Percentiles rank a stretch among this genome's conserved stretches.
Conservation (phyloP, 1,140 invertebrate genomes). For the Leptoteleia sp. region DNA sequence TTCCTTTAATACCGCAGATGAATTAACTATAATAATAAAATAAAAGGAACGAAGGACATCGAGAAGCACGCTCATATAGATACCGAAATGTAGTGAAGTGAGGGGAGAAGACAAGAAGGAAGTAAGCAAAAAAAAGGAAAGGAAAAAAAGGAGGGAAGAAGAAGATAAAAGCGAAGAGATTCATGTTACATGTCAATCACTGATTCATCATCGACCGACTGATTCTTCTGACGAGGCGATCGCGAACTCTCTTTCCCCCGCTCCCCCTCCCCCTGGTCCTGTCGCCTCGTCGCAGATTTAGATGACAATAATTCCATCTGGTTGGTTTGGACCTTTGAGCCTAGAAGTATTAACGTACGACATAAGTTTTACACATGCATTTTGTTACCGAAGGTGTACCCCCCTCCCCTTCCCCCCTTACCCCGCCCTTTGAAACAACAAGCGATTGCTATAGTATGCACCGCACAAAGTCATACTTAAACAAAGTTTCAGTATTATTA, state of each 20-base stretch:
- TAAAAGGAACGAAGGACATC: not conserved
- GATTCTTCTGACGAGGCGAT: constrained; percentile 48
- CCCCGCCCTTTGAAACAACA: constrained; percentile 34
- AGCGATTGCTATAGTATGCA: constrained; percentile 65
- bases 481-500: constrained; percentile 68
- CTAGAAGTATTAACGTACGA: constrained; percentile 64
- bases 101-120: constrained; percentile 29
- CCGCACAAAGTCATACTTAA: constrained; percentile 70
- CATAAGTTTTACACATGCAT: constrained; percentile 69
- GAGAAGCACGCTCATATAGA: constrained; percentile 68
- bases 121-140: too few relatives aligned
- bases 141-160: not conserved
- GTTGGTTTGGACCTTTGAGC: constrained; percentile 67
- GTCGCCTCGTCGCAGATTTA: constrained; percentile 65
- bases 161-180: too few relatives aligned
- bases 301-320: constrained; percentile 76
- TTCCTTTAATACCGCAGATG: constrained; percentile 19
- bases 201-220: constrained; percentile 56
- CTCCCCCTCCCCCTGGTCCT: not conserved
- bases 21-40: constrained; percentile 8
- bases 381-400: constrained; percentile 60
- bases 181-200: constrained; percentile 51
- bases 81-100: constrained; percentile 72
- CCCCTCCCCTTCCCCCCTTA: constrained; percentile 30
- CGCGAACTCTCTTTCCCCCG: constrained; percentile 14